Base-by-base conservation (phyloP, 2,113 vertebrate genomes). In the Ageneiosus marmoratus region DNA sequence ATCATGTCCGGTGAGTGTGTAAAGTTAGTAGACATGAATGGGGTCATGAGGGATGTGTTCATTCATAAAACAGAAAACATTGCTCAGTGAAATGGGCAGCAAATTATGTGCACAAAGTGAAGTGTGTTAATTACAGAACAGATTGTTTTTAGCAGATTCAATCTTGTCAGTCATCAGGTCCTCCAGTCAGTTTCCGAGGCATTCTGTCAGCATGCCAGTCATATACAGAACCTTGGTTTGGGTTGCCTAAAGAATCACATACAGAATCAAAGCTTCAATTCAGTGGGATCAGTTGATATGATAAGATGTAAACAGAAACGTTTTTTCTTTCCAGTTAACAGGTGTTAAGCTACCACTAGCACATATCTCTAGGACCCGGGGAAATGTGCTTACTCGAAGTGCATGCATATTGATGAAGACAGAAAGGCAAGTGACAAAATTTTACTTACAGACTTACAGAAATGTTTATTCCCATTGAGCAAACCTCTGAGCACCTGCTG, bases 1-100 rank as follows among this genome's bases (percentile, higher is more conserved):
- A 83, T 83, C 85, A 83, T 62, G 62, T 83, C 82, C 79, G 87
- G 89, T 88, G 90, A 90, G 87, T 87, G 89, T 88, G 88, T 85
- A 86, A 89, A 87, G 90, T 87, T 83, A 79, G 46, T 77, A 56
- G 69, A 51, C 5, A 18, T 77, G 6, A 65, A 51, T 27, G 53
- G n/a, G 32, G 48, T 32, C 34, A 8, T 50, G 18, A 55, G 20
- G 37, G 24, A 16, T 16, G 16, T 15, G 12, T 72, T 83, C 75
- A 83, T 79, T 78, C 63, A 78, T 58, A 44, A 46, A 70, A 67
- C 20, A 58, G 50, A 55, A 29, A 24, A 46, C 88, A 77, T 5
- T 24, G 3, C 85, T 86, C 83, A 70, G 79, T 89, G 84, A 88
- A 89, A 89, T 86, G 82, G 80, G 41, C 1, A 51, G 44, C 81